Percentiles rank a stretch among this genome's conserved stretches.
These are phyloP conservation scores for Monochamus saltuarius DNA, from an alignment of 1,140 invertebrate genomes.

Conservation along the genomic window DNA sequence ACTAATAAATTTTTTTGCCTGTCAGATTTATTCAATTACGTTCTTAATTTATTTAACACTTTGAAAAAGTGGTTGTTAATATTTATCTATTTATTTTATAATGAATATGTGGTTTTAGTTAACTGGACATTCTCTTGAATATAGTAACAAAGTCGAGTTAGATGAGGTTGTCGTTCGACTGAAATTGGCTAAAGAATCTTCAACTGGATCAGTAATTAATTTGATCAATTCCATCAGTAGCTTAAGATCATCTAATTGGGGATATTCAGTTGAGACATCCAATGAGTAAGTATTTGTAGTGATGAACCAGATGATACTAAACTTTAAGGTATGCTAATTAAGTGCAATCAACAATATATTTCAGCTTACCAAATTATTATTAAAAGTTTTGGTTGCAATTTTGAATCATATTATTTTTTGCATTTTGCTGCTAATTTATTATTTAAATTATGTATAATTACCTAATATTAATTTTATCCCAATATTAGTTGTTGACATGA, in stretches of 20 bases:
- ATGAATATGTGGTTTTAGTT: conserved; percentile 35
- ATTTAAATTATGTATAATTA: no score
- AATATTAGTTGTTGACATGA: no score
- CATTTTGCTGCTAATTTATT: no score
- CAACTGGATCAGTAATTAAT: conserved; percentile 29
- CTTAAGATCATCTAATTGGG: conserved; percentile 44
- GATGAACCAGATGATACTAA: background rate
- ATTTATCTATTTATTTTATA: conserved; percentile 16
- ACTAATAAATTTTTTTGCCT: no score
- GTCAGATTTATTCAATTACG: no score
- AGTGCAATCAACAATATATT: no score
- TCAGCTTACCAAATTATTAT: no score
- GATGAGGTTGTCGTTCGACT: conserved; percentile 42
- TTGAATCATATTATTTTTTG: no score
- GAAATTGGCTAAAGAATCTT: conserved; percentile 22
- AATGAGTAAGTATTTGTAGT: conserved; percentile 3
- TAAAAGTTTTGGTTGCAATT: no score
- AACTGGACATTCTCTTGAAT: conserved; percentile 44
- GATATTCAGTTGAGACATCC: conserved; percentile 19
- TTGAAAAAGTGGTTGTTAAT: no score
- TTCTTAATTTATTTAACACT: no score
- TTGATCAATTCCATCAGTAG: conserved; percentile 41
- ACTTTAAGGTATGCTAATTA: background rate
- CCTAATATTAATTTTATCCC: no score
- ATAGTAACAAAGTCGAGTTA: conserved; percentile 38